Percentiles rank a stretch among this genome's conserved stretches.
phyloP scores from a whole-genome alignment of 2,113 vertebrate genomes.

The Chloropsis hardwickii region DNA sequence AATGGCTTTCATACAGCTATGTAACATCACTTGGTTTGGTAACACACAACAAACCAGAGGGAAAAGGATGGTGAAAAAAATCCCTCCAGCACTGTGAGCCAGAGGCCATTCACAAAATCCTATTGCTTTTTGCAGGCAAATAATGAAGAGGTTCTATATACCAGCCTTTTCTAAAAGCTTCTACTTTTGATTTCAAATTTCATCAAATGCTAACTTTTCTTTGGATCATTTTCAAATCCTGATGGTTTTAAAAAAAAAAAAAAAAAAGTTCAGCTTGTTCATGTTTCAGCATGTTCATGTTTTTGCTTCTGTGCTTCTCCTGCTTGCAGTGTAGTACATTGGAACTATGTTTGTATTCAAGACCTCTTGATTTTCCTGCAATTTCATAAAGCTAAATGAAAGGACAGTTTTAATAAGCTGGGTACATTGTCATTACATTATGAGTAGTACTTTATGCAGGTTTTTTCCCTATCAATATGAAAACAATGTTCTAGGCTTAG shows the following conservation, averaged over 20 bases:
- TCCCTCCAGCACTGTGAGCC: rapidly evolving
- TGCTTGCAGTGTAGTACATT: neutral
- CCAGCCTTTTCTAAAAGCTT: neutral
- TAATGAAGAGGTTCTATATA: neutral
- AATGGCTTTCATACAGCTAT: neutral
- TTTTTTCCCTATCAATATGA: neutral
- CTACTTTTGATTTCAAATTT: neutral
- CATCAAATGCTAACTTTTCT: neutral
- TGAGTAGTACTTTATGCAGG: neutral
- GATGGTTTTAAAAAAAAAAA: neutral
- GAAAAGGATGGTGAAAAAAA: neutral
- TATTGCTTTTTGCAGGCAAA: neutral
- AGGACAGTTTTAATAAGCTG: neutral
- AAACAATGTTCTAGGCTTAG: neutral
- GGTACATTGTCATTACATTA: neutral
- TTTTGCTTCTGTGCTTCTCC: neutral
- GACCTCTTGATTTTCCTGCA: neutral
- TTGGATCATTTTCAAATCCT: neutral
- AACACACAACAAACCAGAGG: neutral
- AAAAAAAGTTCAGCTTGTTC: neutral
- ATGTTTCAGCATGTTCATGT: neutral
- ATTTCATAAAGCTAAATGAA: neutral
- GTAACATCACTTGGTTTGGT: neutral
- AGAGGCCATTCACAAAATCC: neutral
- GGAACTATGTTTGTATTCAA: neutral